Evolutionary conservation across 2,888 invertebrate genomes (phyloP).

Genomic region (Octodonta nipae): DNA sequence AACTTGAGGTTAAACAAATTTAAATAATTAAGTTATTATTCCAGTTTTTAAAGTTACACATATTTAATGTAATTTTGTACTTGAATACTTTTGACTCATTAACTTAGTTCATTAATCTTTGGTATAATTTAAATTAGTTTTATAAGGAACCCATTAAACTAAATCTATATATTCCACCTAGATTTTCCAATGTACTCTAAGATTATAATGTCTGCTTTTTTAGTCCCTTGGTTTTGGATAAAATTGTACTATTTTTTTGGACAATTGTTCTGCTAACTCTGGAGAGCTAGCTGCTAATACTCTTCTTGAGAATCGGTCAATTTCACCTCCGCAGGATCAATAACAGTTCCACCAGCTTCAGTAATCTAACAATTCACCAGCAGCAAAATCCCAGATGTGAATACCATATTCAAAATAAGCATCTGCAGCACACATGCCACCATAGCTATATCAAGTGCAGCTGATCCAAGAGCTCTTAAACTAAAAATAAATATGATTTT

Average conservation of each 20-base stretch:
- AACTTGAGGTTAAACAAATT: no score
- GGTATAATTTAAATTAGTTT: no score
- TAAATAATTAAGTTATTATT: no score
- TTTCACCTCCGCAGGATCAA: conserved; percentile 69
- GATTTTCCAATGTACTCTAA: no score
- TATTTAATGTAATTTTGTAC: no score
- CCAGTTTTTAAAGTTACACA: no score
- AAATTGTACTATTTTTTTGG: conserved; percentile 51
- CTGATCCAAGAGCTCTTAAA: conserved; percentile 75
- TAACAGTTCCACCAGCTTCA: conserved; percentile 86
- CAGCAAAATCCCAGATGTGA: conserved; percentile 88
- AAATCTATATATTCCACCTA: no score
- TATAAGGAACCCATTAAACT: no score
- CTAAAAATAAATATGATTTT: no score
- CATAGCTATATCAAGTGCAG: conserved; percentile 87
- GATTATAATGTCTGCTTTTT: no score
- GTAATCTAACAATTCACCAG: conserved; percentile 79
- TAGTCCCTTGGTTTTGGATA: conserved; percentile 63
- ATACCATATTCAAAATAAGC: conserved; percentile 85
- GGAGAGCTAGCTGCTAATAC: conserved; percentile 64
- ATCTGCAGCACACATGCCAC: conserved; percentile 83
- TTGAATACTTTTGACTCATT: no score
- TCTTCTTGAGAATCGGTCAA: conserved; percentile 71
- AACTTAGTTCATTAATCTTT: no score
- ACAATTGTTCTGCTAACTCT: conserved; percentile 56